Base-by-base conservation (phyloP, 30 jellyfish, hydroid and myxozoan species). In the Aurelia sp. region DNA sequence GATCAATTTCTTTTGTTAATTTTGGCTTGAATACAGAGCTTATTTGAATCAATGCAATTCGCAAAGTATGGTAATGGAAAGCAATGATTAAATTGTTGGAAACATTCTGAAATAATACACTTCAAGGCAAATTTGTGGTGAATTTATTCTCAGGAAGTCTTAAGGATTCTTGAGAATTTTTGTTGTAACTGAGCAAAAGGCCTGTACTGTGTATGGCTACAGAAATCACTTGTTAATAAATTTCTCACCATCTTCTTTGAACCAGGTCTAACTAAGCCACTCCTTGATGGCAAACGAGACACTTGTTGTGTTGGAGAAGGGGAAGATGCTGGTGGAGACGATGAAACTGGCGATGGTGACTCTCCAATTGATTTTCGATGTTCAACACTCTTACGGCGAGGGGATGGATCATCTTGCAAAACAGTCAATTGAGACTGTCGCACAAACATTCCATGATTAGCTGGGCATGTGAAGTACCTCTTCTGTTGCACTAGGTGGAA, bases 371-470 rank as follows among this genome's bases (percentile, higher is more conserved):
- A 24, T 72, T 16, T 66, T 6, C 72, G 62, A 7, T 78, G 33
- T 13, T 40, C 85, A 33, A 33, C 72, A 30, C 50, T 63, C 48
- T 61, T 33, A 17, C 19, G 21, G 13, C 20, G 24, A 50, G 86
- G 4, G 13, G 48, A 81, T 19, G 85, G 50, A 17, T n/a, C 79
- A 16, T 74, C 91, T 41, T 62, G 66, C n/a, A 94, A 74, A 67
- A 89, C 88, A 64, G 68, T 44, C 20, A 94, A 57, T 75, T 94
- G 98, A 12, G 98, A 89, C 74, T 94, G 98, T 11, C 98, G 94
- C 55, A 94, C 96, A 82, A 94, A 94, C 44, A 94, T 94, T 19
- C 98, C 98, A 88, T 94, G 98, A 69, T 89, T 88, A 20, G 96
- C 95, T 5, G 97, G 91, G 53, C 98, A 94, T 18, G 90, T 79